phyloP scores from a whole-genome alignment of 2,113 vertebrate genomes.

The Paracanthobrama guichenoti region DNA sequence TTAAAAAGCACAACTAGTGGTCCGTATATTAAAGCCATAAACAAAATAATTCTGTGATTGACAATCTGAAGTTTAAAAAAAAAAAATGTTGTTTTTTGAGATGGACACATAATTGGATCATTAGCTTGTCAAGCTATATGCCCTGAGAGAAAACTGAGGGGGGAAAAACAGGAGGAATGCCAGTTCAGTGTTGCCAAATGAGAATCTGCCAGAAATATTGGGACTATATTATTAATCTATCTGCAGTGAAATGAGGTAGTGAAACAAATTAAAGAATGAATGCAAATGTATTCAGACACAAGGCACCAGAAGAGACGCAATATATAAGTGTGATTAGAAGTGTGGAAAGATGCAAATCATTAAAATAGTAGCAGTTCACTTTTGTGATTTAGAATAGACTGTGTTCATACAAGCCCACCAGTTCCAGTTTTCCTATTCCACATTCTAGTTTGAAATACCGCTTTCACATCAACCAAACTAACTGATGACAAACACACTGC shows the following conservation, averaged over 20 bases:
- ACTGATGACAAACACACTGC: conserved; percentile 8
- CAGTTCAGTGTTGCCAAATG: conserved; percentile 16
- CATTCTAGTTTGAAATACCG: background rate
- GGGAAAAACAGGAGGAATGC: background rate
- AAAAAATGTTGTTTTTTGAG: background rate
- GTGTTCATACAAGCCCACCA: background rate
- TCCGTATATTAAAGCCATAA: background rate
- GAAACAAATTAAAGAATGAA: background rate
- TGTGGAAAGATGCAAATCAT: background rate
- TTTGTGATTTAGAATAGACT: background rate
- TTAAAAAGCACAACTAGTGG: background rate
- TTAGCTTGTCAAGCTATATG: background rate
- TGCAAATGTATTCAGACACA: background rate
- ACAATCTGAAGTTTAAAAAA: background rate
- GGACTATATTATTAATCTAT: conserved; percentile 18
- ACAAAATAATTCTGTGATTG: conserved; percentile 9
- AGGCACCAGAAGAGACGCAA: background rate
- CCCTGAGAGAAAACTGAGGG: too few species aligned
- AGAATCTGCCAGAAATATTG: conserved; percentile 27
- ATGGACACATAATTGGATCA: conserved; percentile 27
- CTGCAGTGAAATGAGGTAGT: conserved; percentile 10
- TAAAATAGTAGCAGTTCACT: background rate
- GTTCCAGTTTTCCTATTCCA: background rate
- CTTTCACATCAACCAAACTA: background rate
- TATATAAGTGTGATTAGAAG: background rate